phyloP scores from a whole-genome alignment of 2,888 invertebrate genomes.

The Eurytoma californica region DNA sequence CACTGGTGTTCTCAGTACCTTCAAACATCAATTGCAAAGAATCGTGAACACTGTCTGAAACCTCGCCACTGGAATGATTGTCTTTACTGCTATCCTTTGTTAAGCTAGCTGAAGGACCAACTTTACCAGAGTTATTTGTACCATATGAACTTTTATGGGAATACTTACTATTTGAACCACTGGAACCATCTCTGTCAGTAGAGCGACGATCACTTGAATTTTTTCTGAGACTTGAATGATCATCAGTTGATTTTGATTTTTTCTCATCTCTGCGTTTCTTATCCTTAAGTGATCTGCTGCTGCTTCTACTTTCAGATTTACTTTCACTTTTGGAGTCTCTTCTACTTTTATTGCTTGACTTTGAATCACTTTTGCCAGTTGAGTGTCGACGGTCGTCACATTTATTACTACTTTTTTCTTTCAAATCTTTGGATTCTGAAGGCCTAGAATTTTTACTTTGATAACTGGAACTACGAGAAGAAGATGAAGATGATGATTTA shows the following conservation, averaged over 20 bases:
- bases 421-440: conserved; percentile 63
- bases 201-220: conserved; percentile 82
- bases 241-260: conserved; percentile 79
- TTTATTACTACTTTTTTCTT: conserved; percentile 62
- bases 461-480: conserved; percentile 64
- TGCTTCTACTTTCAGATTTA: conserved; percentile 64
- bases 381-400: conserved; percentile 63
- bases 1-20: neutral
- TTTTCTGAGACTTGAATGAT: conserved; percentile 83
- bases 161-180: conserved; percentile 78
- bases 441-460: conserved; percentile 66
- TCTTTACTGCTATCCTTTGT: conserved; percentile 77
- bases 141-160: conserved; percentile 65
- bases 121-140: conserved; percentile 55
- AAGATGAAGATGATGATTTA: conserved; percentile 62
- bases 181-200: conserved; percentile 88
- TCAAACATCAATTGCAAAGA: conserved; percentile 48
- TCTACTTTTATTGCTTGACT: conserved; percentile 69
- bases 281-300: conserved; percentile 62
- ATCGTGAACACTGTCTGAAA: conserved; percentile 69
- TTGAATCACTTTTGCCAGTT: conserved; percentile 61
- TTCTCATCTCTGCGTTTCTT: conserved; percentile 71
- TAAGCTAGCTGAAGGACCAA: conserved; percentile 68
- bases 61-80: conserved; percentile 74
- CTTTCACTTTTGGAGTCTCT: conserved; percentile 73